A percentile compares a stretch with the other conserved stretches of the same genome.
phyloP scores from a whole-genome alignment of 2,888 invertebrate species.

The Bombylius discolor region DNA sequence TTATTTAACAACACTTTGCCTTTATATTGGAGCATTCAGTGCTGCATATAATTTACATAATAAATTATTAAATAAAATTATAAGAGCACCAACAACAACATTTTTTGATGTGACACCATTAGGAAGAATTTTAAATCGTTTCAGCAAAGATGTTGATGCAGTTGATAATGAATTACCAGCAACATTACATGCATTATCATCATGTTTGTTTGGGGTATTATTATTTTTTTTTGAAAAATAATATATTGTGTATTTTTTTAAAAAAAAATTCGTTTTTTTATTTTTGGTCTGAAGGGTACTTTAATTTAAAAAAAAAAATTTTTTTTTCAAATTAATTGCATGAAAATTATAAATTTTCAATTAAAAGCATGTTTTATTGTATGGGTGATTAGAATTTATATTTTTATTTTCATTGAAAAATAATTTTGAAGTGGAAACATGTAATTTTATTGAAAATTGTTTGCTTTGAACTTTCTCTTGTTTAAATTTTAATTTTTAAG shows the following conservation, averaged over 20 bases:
- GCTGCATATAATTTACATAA: slow-evolving; percentile 49
- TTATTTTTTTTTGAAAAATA: background rate
- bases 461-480: too few species aligned
- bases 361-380: too few species aligned
- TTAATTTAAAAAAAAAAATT: too few species aligned
- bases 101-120: slow-evolving; percentile 59
- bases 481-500: too few species aligned
- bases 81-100: slow-evolving; percentile 47
- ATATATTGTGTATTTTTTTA: background rate
- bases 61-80: slow-evolving; percentile 41
- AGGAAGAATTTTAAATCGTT: slow-evolving; percentile 55
- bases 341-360: too few species aligned
- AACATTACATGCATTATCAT: slow-evolving; percentile 38
- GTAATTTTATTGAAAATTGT: too few species aligned
- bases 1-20: slow-evolving; percentile 42
- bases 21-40: slow-evolving; percentile 45
- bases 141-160: slow-evolving; percentile 53
- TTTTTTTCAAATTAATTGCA: background rate
- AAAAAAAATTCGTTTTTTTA: background rate
- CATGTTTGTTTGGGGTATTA: slow-evolving; percentile 37
- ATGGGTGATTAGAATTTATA: too few species aligned
- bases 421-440: too few species aligned
- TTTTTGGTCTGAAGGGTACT: background rate
- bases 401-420: too few species aligned
- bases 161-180: slow-evolving; percentile 48